A percentile compares a stretch with the other conserved stretches of the same genome.
Conservation (phyloP, 2,797 vertebrate species). For the Danio choprae region DNA sequence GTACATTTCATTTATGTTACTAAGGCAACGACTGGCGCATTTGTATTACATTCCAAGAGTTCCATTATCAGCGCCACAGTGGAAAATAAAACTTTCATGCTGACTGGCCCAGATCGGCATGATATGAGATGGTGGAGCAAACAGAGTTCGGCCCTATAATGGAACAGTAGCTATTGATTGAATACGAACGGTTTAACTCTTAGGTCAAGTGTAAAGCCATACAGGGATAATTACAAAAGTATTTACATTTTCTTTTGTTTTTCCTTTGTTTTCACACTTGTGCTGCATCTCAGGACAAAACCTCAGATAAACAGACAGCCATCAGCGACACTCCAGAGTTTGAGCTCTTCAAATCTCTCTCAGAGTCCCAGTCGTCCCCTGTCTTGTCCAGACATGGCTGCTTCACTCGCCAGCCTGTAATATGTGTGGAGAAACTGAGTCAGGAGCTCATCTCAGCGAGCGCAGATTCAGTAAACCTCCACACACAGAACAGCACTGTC, state of each 20-base stretch:
- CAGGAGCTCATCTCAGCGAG: slow-evolving; percentile 80
- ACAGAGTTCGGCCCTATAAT: no score
- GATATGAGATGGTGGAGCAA: no score
- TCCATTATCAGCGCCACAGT: no score
- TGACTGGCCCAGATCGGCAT: no score
- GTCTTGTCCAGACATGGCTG: slow-evolving; percentile 51
- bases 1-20: no score
- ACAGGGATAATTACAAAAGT: background rate
- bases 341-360: slow-evolving; percentile 47
- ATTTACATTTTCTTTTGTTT: slow-evolving; percentile 9
- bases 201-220: background rate
- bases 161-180: no score
- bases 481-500: slow-evolving; percentile 60
- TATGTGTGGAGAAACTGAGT: slow-evolving; percentile 79
- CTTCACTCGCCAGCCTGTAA: slow-evolving; percentile 54
- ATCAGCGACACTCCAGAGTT: slow-evolving; percentile 60
- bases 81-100: no score
- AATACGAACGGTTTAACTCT: no score
- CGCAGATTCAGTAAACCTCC: slow-evolving; percentile 67
- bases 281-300: slow-evolving; percentile 18
- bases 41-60: no score
- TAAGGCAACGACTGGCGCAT: no score
- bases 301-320: slow-evolving; percentile 60
- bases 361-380: slow-evolving; percentile 48
- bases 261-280: background rate